Base-by-base conservation (phyloP, 2,888 invertebrate genomes). In the Drosophila anceps region DNA sequence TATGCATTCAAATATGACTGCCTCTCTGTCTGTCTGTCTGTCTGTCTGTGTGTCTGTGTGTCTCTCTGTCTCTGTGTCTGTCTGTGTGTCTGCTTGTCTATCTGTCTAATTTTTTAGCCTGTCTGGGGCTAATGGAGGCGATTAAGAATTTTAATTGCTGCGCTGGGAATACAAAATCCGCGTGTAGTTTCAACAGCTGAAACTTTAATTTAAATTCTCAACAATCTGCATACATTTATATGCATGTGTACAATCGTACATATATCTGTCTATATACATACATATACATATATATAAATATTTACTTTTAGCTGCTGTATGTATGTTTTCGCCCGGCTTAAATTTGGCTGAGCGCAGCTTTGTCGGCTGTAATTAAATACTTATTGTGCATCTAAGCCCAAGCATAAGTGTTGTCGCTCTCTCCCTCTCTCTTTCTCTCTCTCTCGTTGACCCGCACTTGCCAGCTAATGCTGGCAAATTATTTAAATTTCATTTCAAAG, bases 121-220 rank as follows among this genome's bases (percentile, higher is more conserved):
- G 70, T 20, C 44, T 44, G 48, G 31, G 50, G 33, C 74, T 75
- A 75, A 66, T 74, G 75, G 60, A 58, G 60, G 66, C 60, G 75
- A 79, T 74, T 77, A 74, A 58, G 66, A 58, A 75, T 67, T 79
- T 66, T 61, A 79, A 79, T 69, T 77, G 74, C 62, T 46, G 55
- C 65, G 18, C 18, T 54, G 62, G 51, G 33, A 62, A 48, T 33
- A 55, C 37, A 33, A 64, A 78, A 76, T 69, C 58, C 69, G 64
- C 61, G 69, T 62, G 51, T 68, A 59, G 69, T 51, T 73, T 61
- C 66, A 53, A 27, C 77, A 67, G 77, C 51, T 67, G 63, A 76
- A 78, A 50, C 64, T 76, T 78, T 29, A n/a, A 68, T 78, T 73
- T 53, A 44, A 61, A 58, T 63, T 59, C 53, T 18, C 10, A 37